Evolutionary conservation across 2,797 vertebrate genomes (phyloP), one percentile per base, ranked within the genome.

Genomic region (Carduelis carduelis): DNA sequence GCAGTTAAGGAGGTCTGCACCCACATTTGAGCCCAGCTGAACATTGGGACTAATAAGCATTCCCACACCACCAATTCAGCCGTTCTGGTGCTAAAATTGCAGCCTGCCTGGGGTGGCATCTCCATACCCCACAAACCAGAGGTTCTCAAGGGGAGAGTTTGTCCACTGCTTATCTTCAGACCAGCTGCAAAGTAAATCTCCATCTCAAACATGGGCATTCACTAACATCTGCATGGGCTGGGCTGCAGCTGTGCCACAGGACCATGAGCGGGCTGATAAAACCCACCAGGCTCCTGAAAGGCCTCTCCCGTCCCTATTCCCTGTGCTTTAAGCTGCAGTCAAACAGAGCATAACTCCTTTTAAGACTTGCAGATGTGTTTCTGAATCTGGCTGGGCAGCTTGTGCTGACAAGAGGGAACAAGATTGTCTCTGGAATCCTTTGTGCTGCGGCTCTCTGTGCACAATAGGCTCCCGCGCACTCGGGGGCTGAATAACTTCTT

Each of bases 401-500:
- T 61, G 79, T 2, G 11, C 66, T 92, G 59, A 57, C 0, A 0
- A 91, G 63, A 88, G 61, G 59, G 57, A 93, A 90, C 37, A 32
- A 86, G 83, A 96, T 91, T 86, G 83, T 44, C 88, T 88, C 89
- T 82, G 80, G 87, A 94, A 94, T 56, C 92, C 83, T 93, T 95
- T 94, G 82, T 95, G 95, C 87, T 71, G 69, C 7, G 4, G 85
- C 63, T 88, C 89, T 83, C 79, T 4, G 17, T 19, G 63, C 63
- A 94, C 91, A 93, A 94, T 83, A 65, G 90, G 91, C 80, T 91
- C 87, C 87, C 1, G 2, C 1, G 0, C 77, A 49, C 79, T 86
- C 8, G 0, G 15, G 4, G 59, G 77, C 94, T 94, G 88, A 94
- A 81, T 83, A 87, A 91, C 72, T 86, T 91, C 71, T 86, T 57